Conservation (phyloP, 1,140 invertebrate genomes). For the Ditylenchus dipsaci region DNA sequence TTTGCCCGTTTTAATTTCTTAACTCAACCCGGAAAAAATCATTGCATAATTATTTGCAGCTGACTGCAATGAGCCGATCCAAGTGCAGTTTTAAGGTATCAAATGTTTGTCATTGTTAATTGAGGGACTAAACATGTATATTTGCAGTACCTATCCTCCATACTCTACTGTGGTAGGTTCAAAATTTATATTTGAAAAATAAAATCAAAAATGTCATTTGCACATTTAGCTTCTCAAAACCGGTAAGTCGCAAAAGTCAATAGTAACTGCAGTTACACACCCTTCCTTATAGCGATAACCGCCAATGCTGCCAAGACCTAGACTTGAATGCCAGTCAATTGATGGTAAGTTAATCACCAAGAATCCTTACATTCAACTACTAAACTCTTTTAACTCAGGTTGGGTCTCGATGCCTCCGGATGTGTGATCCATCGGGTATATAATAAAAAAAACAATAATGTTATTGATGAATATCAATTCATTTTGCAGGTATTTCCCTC, state of each 20-base stretch:
- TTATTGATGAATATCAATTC: too few species aligned
- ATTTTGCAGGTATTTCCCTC: background rate
- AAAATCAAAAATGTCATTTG: too few species aligned
- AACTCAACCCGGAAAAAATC: too few species aligned
- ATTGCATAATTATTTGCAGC: background rate
- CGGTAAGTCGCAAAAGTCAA: too few species aligned
- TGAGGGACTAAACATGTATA: too few species aligned
- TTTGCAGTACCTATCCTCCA: background rate
- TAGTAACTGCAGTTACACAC: background rate
- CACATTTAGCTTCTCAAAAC: too few species aligned
- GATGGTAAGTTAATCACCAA: background rate
- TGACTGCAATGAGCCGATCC: background rate
- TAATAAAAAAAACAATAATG: too few species aligned
- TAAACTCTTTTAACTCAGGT: background rate
- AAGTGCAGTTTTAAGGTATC: background rate
- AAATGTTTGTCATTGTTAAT: too few species aligned
- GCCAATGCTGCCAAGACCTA: background rate
- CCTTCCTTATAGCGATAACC: background rate
- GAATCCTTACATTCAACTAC: background rate
- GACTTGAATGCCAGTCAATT: background rate
- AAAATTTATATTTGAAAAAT: too few species aligned
- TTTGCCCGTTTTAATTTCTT: too few species aligned
- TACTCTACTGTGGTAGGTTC: background rate
- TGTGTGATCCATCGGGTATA: conserved; percentile 4
- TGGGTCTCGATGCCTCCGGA: background rate